phyloP scores from a whole-genome alignment of 2,113 vertebrate genomes.

The Clarias macrocephalus region DNA sequence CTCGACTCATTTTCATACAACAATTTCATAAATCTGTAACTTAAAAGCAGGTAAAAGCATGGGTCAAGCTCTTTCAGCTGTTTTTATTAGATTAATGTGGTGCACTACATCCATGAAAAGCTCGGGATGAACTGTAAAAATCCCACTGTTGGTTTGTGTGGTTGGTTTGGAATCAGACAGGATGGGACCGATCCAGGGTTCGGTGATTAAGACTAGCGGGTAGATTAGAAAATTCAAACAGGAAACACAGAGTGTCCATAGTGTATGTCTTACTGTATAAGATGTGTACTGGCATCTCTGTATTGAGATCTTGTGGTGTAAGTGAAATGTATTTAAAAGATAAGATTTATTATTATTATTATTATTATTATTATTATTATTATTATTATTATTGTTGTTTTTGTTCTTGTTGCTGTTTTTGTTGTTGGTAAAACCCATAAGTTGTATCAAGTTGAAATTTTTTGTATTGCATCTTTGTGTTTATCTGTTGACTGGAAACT shows the following conservation, averaged over 20 bases:
- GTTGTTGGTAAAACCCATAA: background rate
- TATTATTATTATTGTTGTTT: too few relatives aligned
- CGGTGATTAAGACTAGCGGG: background rate
- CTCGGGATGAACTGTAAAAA: background rate
- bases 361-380: too few relatives aligned
- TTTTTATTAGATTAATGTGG: background rate
- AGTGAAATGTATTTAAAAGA: background rate
- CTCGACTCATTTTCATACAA: background rate
- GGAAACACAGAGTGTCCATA: background rate
- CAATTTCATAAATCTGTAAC: background rate
- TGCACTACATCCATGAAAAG: background rate
- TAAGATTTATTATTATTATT: background rate
- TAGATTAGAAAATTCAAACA: background rate
- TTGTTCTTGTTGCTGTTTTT: too few relatives aligned
- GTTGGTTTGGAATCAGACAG: constrained; percentile 8
- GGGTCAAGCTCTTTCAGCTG: background rate
- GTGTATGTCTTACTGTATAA: background rate
- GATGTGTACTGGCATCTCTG: constrained; percentile 1
- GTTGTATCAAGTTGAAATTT: background rate
- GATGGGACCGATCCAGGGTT: constrained; percentile 16
- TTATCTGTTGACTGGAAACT: background rate
- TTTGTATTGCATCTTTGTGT: background rate
- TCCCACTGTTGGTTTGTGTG: background rate
- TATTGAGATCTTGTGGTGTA: background rate
- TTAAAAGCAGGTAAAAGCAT: background rate